Evolutionary conservation across 2,113 vertebrate genomes (phyloP), one percentile per base, ranked within the genome.

Genomic region (Noctilio leporinus): DNA sequence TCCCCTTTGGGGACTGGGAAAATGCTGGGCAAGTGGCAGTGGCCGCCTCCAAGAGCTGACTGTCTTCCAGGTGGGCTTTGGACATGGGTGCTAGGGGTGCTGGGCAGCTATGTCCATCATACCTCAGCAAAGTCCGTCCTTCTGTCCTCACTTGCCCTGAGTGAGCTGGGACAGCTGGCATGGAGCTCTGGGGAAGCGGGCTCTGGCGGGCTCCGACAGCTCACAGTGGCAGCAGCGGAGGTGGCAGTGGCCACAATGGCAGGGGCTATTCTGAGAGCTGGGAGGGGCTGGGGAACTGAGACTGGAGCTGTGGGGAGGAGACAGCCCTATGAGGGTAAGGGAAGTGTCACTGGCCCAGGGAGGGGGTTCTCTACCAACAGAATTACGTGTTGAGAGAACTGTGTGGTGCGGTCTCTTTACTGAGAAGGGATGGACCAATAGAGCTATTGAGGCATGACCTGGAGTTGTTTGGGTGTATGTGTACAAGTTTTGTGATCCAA

Each of bases 211-310:
- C 85, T 86, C 84, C 95, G 95, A 95, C 87, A 90, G 96, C 95
- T 93, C 92, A 90, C 85, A 82, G 87, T 89, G 93, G 95, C 95
- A 65, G 59, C 33, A 19, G 86, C 15, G 69, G 80, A 86, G 94
- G 91, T 89, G 91, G 91, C 59, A 33, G 35, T 70, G 76, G 92
- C 53, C 15, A 10, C 82, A 51, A 83, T 15, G 15, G 87, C 94
- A 95, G 87, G 95, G 96, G 92, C 67, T 97, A 97, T 97, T 97
- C 97, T 97, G 97, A 96, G 97, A 96, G 65, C 51, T 81, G 89
- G 95, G 96, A 93, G 90, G 92, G 89, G 55, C 70, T 45, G 49
- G 24, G 72, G 85, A 78, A 45, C 72, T 47, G 78, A 65, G 72
- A 19, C 49, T 40, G 93, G 86, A 91, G 88, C 72, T 76, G 72